These are phyloP conservation scores for Daubentonia madagascariensis DNA, from an alignment of 2,113 vertebrate genomes.

Conservation along the genomic window DNA sequence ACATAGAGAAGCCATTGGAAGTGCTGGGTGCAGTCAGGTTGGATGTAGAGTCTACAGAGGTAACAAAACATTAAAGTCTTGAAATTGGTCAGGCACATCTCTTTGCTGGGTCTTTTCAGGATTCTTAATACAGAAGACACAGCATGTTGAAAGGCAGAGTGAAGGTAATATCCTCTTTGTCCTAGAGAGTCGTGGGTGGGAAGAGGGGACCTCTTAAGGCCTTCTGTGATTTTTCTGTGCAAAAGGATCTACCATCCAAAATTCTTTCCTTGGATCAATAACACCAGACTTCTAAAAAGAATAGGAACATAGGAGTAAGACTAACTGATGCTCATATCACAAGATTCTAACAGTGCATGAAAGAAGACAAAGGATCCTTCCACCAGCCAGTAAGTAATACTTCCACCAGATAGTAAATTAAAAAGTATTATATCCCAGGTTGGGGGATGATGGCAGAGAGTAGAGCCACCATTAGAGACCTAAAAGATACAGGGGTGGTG, in stretches of 20 bases:
- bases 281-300: not conserved
- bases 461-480: not conserved
- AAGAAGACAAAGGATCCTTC: not conserved
- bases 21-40: not conserved
- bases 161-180: not conserved
- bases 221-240: not conserved
- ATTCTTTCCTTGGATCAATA: not conserved
- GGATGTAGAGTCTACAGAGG: conserved; percentile 36
- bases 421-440: not conserved
- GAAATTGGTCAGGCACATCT: conserved; percentile 70
- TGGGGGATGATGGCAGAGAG: not conserved
- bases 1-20: not conserved
- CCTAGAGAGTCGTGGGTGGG: not conserved
- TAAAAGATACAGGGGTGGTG: not conserved
- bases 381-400: not conserved
- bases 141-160: not conserved
- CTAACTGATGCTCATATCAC: not conserved
- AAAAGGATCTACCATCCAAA: not conserved
- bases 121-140: not conserved
- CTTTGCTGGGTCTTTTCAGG: conserved; percentile 60
- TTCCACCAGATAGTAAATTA: not conserved
- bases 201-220: not conserved
- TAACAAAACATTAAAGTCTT: conserved; percentile 58
- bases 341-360: not conserved
- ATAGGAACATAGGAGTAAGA: not conserved